phyloP scores from a whole-genome alignment of 2,797 vertebrate species.

The Delichon dasypus region DNA sequence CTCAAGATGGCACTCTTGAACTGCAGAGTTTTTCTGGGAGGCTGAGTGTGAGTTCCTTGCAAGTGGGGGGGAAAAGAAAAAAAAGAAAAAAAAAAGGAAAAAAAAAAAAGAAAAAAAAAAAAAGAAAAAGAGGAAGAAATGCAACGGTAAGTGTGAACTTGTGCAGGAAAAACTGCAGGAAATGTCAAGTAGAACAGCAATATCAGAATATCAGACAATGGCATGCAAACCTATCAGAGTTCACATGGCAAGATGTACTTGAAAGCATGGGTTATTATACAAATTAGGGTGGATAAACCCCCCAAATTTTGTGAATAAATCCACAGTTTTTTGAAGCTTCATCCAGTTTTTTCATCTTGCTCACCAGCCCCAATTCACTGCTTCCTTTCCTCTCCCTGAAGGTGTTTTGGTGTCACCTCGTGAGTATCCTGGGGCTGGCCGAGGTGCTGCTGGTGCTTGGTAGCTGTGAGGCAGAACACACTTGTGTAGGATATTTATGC shows the following conservation, averaged over 20 bases:
- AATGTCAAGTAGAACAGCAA: slow-evolving; percentile 12
- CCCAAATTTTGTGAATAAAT: neutral
- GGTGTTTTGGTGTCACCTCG: neutral
- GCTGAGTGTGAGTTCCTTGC: neutral
- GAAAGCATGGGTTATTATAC: neutral
- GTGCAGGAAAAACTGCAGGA: slow-evolving; percentile 2
- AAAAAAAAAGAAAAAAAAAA: no score
- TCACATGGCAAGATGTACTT: neutral
- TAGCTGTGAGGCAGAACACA: neutral
- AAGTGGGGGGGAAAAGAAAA: neutral
- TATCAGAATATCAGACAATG: neutral
- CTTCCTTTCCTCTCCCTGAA: neutral
- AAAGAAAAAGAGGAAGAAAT: neutral
- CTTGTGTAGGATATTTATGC: neutral
- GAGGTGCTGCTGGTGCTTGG: neutral
- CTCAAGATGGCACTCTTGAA: slow-evolving; percentile 82
- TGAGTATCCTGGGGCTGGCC: neutral
- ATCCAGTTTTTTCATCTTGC: neutral
- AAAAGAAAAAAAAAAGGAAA: neutral
- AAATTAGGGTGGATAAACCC: neutral
- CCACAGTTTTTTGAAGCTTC: neutral
- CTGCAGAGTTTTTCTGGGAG: slow-evolving; percentile 59
- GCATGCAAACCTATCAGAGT: neutral
- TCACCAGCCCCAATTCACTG: neutral
- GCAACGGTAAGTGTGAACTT: slow-evolving; percentile 1